Evolutionary conservation across 2,888 invertebrate genomes (phyloP), one percentile per base, ranked within the genome.

Genomic region (Tenodera sinensis): DNA sequence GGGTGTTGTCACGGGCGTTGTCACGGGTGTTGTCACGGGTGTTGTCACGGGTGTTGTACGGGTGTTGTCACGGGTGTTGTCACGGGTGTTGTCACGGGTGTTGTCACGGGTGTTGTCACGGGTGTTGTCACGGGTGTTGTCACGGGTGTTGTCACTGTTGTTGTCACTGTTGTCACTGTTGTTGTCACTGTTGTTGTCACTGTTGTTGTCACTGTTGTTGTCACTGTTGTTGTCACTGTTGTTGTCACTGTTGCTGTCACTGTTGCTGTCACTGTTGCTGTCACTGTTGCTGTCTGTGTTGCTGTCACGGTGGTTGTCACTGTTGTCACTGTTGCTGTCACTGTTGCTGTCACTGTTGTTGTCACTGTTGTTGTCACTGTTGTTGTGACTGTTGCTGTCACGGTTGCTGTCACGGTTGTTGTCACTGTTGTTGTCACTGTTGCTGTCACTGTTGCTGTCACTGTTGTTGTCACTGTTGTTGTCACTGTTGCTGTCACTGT

Each of bases 181-280:
- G 28, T 86, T 89, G 30, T 88, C 89, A 12, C 85, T 89, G 28
- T 85, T 85, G 9, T 42, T 87, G 85, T 89, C 87, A 9, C 86
- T 86, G 82, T 86, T 71, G 20, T 83, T 84, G 28, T 89, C 87
- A 3, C 71, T 88, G 83, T 88, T 83, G 20, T 83, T 88, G 83
- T 88, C 88, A 25, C 88, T 88, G 83, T 88, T 83, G 20, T 83
- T 88, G 86, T 84, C 84, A 14, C 89, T 87, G 15, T 86, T 83
- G 15, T 82, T 71, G 82, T 82, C 86, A 12, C 86, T 87, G 86
- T 84, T 71, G 15, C 89, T 87, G 71, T 82, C 87, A 27, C 89
- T 88, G 30, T 86, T 82, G 25, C 89, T 89, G 83, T 84, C 83
- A 7, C 83, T 30, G 4, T 86, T 83, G 9, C 87, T 81, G 82